phyloP scores from a whole-genome alignment of 2,113 vertebrate genomes.

The Callithrix jacchus region DNA sequence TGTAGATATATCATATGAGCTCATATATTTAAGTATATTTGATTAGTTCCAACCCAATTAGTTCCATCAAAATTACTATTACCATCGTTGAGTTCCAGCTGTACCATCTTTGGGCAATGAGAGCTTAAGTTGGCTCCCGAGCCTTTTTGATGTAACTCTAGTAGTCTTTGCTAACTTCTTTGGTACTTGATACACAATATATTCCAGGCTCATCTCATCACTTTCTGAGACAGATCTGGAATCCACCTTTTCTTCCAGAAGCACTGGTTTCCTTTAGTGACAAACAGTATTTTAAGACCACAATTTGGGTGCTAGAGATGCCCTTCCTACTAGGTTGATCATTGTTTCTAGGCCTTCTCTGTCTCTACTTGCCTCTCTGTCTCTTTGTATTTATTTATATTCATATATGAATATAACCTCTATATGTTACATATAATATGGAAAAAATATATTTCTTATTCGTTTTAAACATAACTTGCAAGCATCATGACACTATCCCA shows the following conservation, averaged over 20 bases:
- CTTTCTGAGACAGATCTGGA: background rate
- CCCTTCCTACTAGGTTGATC: background rate
- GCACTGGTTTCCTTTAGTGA: background rate
- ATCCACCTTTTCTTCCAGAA: background rate
- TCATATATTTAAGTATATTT: constrained; percentile 22
- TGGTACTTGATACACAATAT: background rate
- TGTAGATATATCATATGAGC: background rate
- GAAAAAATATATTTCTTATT: background rate
- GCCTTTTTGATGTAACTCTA: background rate
- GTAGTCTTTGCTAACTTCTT: background rate
- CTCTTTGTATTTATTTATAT: background rate
- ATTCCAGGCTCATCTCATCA: background rate
- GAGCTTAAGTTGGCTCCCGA: background rate
- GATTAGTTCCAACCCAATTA: background rate
- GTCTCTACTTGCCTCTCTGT: background rate
- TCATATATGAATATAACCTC: background rate
- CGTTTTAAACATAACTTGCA: background rate
- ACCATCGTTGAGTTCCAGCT: background rate
- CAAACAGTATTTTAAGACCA: background rate
- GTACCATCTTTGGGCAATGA: background rate
- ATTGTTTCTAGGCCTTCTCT: background rate
- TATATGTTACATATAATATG: background rate
- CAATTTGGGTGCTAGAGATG: background rate
- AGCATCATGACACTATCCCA: background rate
- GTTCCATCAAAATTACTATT: background rate